These are phyloP conservation scores for Chaenodraco wilsoni DNA, from an alignment of 2,797 vertebrate species.

Conservation along the genomic window DNA sequence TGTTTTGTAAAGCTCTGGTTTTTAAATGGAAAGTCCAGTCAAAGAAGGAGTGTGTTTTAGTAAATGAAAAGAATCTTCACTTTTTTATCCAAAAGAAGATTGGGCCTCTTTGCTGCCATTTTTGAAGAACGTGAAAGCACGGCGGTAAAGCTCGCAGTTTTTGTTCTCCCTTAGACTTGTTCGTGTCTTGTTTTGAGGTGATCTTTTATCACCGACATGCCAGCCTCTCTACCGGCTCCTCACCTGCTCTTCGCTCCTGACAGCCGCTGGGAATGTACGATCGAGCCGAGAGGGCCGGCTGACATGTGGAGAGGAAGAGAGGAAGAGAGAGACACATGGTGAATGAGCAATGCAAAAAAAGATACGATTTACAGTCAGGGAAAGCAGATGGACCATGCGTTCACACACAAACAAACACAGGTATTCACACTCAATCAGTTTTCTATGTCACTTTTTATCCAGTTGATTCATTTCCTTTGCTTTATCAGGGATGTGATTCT, in stretches of 20 bases:
- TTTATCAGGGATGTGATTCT: constrained; percentile 79
- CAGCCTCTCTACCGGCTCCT: constrained; percentile 34
- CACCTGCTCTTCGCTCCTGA: constrained; percentile 34
- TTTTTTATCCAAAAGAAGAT: constrained; percentile 59
- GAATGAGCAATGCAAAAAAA: constrained; percentile 76
- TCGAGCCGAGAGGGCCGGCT: constrained; percentile 29
- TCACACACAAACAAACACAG: constrained; percentile 34
- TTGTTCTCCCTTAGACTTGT: constrained; percentile 59
- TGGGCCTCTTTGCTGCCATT: constrained; percentile 46
- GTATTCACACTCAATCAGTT: constrained; percentile 54
- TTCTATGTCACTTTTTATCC: constrained; percentile 73
- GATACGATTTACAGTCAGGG: constrained; percentile 59
- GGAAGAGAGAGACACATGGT: constrained; percentile 42
- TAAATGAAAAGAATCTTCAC: constrained; percentile 16
- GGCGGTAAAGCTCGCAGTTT: constrained; percentile 47
- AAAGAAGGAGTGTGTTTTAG: constrained; percentile 63
- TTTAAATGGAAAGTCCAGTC: constrained; percentile 63
- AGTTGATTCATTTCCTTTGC: constrained; percentile 64
- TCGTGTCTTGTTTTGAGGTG: constrained; percentile 59
- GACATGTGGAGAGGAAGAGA: constrained; percentile 24
- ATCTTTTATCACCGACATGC: constrained; percentile 49
- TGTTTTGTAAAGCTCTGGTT: constrained; percentile 76
- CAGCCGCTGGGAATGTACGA: constrained; percentile 48
- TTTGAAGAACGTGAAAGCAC: constrained; percentile 47
- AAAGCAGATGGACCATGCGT: constrained; percentile 60